A percentile compares a stretch with the other conserved stretches of the same genome.
These are phyloP conservation scores for Trogon surrucura DNA, from an alignment of 2,113 vertebrate genomes.

Conservation along the genomic window DNA sequence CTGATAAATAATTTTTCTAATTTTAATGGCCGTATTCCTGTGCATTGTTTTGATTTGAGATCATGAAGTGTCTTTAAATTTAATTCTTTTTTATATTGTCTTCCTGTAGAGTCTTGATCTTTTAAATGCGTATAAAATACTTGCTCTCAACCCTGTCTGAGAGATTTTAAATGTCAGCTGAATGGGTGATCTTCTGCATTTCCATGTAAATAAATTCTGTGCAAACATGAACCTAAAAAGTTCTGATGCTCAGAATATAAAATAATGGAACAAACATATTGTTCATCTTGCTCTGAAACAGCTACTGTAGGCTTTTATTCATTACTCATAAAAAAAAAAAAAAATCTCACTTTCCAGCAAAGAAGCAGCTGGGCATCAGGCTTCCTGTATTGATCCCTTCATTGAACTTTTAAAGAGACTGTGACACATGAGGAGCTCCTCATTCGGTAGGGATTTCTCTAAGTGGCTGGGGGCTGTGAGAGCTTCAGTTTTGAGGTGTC, in stretches of 20 bases:
- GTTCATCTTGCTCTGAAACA: not conserved
- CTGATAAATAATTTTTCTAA: not conserved
- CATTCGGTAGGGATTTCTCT: not conserved
- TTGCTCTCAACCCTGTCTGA: not conserved
- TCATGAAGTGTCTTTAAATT: not conserved
- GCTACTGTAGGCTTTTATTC: not conserved
- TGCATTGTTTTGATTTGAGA: not conserved
- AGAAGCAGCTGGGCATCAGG: not conserved
- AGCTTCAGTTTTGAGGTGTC: not conserved
- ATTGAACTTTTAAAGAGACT: not conserved
- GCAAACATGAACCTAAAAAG: not conserved
- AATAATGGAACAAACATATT: not conserved
- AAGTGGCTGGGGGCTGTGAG: not conserved
- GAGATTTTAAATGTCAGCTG: not conserved
- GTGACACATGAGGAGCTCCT: not conserved
- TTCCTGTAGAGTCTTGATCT: not conserved
- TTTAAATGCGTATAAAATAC: not conserved
- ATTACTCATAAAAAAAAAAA: not conserved
- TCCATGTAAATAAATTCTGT: not conserved
- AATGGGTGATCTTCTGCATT: conserved; percentile 2
- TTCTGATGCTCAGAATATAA: not conserved
- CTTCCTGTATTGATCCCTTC: not conserved
- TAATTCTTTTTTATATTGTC: not conserved
- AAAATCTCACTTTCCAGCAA: not conserved
- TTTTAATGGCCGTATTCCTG: not conserved